phyloP scores from a whole-genome alignment of 2,888 invertebrate species.

The Eustalomyia histrio region DNA sequence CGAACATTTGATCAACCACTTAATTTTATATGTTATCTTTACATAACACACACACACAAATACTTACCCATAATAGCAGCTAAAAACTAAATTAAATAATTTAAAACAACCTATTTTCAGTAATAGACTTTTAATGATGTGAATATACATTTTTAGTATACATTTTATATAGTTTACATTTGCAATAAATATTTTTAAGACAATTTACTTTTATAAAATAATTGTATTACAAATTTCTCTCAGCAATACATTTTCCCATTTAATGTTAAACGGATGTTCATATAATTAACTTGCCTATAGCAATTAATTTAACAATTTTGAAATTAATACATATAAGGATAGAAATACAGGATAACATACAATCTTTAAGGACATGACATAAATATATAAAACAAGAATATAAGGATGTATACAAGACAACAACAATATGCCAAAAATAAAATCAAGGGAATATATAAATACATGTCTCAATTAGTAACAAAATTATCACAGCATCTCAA shows the following conservation, averaged over 20 bases:
- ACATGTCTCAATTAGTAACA: not conserved
- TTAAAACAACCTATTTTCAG: not conserved
- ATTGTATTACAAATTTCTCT: not conserved
- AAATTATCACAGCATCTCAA: not conserved
- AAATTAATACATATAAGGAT: slow-evolving; percentile 29
- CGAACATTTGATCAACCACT: too few species aligned
- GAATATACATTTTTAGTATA: not conserved
- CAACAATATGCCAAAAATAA: not conserved
- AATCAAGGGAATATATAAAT: not conserved
- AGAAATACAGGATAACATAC: not conserved
- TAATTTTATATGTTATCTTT: too few species aligned
- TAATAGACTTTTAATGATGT: not conserved
- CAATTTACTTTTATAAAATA: not conserved
- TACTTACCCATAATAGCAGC: not conserved
- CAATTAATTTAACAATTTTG: slow-evolving; percentile 20
- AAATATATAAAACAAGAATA: not conserved
- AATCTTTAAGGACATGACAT: not conserved
- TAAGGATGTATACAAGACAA: not conserved
- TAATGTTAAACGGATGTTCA: slow-evolving; percentile 4
- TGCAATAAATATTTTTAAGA: not conserved
- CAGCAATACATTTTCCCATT: slow-evolving; percentile 1
- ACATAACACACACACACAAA: not conserved
- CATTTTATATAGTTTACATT: not conserved
- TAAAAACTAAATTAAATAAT: slow-evolving; percentile 3
- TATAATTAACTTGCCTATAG: slow-evolving; percentile 31